Percentiles rank a stretch among this genome's conserved stretches.
These are phyloP conservation scores for Sus cebifrons DNA, from an alignment of 2,797 vertebrate genomes.

Conservation along the genomic window DNA sequence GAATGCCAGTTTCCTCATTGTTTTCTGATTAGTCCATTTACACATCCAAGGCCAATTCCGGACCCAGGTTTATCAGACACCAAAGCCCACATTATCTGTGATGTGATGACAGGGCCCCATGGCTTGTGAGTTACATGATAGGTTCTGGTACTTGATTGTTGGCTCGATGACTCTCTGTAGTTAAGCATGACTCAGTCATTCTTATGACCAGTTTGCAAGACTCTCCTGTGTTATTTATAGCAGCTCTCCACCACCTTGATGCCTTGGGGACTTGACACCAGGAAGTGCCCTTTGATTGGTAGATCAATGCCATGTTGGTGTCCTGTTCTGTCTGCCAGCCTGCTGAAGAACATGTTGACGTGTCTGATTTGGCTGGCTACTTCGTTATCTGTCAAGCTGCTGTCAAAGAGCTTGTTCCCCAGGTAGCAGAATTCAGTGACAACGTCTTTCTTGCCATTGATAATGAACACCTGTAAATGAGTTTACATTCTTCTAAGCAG, in stretches of 20 bases:
- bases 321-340: not conserved
- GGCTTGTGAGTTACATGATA: not conserved
- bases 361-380: not conserved
- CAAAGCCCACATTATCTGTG: not conserved
- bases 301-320: not conserved
- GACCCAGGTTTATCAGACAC: not conserved
- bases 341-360: not conserved
- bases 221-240: not conserved
- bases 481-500: not conserved
- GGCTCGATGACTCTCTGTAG: not conserved
- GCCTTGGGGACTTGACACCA: not conserved
- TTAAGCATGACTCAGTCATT: not conserved
- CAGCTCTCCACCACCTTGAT: not conserved
- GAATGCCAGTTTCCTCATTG: not conserved
- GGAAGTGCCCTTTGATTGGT: not conserved
- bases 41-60: not conserved
- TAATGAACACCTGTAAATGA: slow-evolving; percentile 1
- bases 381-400: not conserved
- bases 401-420: not conserved
- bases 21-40: not conserved
- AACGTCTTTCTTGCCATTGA: slow-evolving; percentile 2
- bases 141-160: not conserved
- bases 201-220: not conserved
- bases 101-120: not conserved
- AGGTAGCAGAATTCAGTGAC: slow-evolving; percentile 24